Percentiles rank a stretch among this genome's conserved stretches.
These are phyloP conservation scores for Takifugu rubripes DNA, from an alignment of 2,797 vertebrate genomes.

Conservation along the genomic window DNA sequence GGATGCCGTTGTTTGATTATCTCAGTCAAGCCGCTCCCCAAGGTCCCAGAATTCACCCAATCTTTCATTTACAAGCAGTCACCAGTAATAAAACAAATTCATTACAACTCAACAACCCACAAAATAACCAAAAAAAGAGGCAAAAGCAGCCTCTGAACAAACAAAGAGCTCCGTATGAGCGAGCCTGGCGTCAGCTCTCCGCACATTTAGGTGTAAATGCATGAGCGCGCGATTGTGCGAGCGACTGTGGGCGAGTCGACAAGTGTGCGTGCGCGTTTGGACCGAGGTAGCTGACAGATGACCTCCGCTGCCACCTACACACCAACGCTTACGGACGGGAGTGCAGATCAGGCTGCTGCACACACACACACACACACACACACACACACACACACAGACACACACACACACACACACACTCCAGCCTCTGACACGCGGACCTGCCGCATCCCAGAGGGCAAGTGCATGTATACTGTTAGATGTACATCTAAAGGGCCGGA, in stretches of 20 bases:
- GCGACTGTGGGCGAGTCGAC: constrained; percentile 44
- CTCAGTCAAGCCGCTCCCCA: constrained; percentile 32
- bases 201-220: constrained; percentile 29
- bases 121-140: constrained; percentile 36
- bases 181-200: constrained; percentile 21
- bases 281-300: constrained; percentile 55
- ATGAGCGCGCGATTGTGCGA: constrained; percentile 31
- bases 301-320: constrained; percentile 58
- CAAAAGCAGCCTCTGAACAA: constrained; percentile 40
- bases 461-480: background rate
- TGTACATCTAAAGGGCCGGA: background rate
- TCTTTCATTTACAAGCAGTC: constrained; percentile 29
- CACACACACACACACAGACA: constrained; percentile 21
- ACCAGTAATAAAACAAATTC: constrained; percentile 41
- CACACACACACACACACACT: too few relatives aligned
- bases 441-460: constrained; percentile 10
- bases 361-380: constrained; percentile 45
- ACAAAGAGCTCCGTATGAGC: constrained; percentile 41
- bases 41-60: constrained; percentile 16
- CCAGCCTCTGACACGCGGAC: constrained; percentile 27
- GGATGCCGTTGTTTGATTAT: constrained; percentile 17
- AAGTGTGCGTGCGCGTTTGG: constrained; percentile 50
- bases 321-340: constrained; percentile 53
- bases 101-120: constrained; percentile 38
- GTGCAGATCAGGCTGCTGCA: constrained; percentile 57